Conservation (phyloP, 2,113 vertebrate species). For the Aphyosemion australe region DNA sequence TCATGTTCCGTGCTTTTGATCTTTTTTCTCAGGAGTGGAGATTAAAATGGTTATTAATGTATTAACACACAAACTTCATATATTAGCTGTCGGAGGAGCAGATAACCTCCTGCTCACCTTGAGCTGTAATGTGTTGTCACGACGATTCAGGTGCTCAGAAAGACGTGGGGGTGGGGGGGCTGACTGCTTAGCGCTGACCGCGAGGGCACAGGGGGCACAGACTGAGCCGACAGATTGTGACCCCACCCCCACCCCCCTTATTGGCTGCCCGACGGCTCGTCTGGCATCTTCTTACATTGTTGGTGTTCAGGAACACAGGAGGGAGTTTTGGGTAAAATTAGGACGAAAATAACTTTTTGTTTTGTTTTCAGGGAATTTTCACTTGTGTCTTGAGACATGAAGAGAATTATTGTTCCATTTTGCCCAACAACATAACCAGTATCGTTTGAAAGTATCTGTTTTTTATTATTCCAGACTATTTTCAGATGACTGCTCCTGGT, state of each 20-base stretch:
- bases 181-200: constrained; percentile 32
- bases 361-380: constrained; percentile 2
- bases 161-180: constrained; percentile 9
- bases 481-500: background rate
- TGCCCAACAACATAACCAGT: too few relatives aligned
- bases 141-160: constrained; percentile 51
- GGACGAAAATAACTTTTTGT: constrained; percentile 3
- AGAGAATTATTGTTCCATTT: too few relatives aligned
- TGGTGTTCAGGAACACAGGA: constrained; percentile 16
- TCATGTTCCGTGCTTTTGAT: too few relatives aligned
- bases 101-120: constrained; percentile 76
- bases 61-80: too few relatives aligned
- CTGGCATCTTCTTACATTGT: constrained; percentile 37
- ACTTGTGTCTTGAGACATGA: too few relatives aligned
- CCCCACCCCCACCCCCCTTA: constrained; percentile 21
- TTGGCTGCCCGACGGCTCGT: constrained; percentile 62
- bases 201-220: constrained; percentile 52
- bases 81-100: constrained; percentile 58
- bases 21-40: too few relatives aligned
- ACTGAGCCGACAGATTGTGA: constrained; percentile 68
- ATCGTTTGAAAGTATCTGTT: too few relatives aligned
- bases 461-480: too few relatives aligned
- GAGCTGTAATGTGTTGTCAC: constrained; percentile 67
- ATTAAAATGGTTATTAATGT: too few relatives aligned
- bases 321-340: constrained; percentile 2